phyloP scores from a whole-genome alignment of 2,113 vertebrate genomes.

The Semnopithecus entellus region DNA sequence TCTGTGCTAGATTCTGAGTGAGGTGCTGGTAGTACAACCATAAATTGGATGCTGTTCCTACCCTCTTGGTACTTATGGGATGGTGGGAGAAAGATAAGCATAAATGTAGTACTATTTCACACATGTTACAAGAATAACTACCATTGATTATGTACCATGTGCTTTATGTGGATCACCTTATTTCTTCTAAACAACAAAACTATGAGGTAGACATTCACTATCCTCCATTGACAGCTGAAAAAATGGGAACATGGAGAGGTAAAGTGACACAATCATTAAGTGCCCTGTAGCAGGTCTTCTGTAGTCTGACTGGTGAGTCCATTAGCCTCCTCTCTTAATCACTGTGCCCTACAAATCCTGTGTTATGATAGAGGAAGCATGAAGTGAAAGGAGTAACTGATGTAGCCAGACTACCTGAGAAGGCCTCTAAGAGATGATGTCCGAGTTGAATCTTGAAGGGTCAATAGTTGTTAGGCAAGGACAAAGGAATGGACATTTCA shows the following conservation, averaged over 20 bases:
- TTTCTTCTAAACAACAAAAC: background rate
- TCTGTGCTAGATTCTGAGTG: background rate
- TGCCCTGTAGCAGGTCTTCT: background rate
- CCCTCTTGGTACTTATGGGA: background rate
- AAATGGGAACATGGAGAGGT: background rate
- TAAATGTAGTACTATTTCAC: background rate
- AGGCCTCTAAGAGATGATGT: background rate
- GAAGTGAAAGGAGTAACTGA: fast-evolving
- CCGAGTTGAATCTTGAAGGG: background rate
- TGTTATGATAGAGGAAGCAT: background rate
- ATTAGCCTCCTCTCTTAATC: background rate
- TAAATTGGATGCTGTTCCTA: background rate
- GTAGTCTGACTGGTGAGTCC: background rate
- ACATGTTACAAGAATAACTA: background rate
- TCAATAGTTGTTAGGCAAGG: background rate
- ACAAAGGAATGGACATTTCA: background rate
- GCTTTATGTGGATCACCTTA: background rate
- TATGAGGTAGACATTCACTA: background rate
- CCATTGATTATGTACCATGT: background rate
- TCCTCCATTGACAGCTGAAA: background rate
- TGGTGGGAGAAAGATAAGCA: background rate
- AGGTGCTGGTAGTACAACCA: background rate
- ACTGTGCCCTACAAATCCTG: background rate
- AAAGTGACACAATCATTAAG: background rate
- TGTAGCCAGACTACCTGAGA: background rate